Conservation (phyloP, 2,888 invertebrate species). For the Drosophila colorata region DNA sequence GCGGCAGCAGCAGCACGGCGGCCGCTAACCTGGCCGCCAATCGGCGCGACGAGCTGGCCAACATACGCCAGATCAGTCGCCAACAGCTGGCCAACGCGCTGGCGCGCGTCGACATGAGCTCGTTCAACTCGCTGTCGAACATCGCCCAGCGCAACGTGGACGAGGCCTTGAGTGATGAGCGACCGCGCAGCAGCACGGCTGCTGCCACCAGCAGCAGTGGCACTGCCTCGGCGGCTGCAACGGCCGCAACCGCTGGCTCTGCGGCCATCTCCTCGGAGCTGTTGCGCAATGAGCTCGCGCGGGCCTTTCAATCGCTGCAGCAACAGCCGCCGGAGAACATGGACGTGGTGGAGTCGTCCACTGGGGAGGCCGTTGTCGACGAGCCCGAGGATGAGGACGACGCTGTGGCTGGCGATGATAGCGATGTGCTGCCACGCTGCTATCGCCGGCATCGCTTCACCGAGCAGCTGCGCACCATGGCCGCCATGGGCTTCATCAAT, state of each 20-base stretch:
- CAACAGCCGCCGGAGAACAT: conserved; percentile 47
- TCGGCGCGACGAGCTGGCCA: conserved; percentile 77
- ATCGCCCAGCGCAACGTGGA: conserved; percentile 84
- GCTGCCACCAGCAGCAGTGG: not conserved
- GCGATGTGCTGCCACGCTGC: conserved; percentile 75
- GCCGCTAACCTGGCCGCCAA: conserved; percentile 59
- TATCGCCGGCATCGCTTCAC: conserved; percentile 84
- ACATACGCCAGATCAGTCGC: conserved; percentile 84
- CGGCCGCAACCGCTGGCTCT: conserved; percentile 8
- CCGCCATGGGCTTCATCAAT: conserved; percentile 95
- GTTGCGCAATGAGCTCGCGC: conserved; percentile 89
- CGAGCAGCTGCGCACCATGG: conserved; percentile 91
- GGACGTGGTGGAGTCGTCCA: conserved; percentile 54
- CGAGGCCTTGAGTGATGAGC: conserved; percentile 58
- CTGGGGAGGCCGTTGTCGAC: conserved; percentile 44
- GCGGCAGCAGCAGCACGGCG: conserved; percentile 60
- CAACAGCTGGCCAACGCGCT: conserved; percentile 84
- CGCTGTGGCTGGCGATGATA: conserved; percentile 56
- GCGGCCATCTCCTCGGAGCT: conserved; percentile 90
- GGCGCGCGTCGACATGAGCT: conserved; percentile 79
- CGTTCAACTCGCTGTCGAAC: conserved; percentile 84
- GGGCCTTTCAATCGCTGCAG: conserved; percentile 63
- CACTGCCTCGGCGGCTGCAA: not conserved
- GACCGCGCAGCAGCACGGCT: conserved; percentile 43
- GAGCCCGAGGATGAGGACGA: conserved; percentile 59